Evolutionary conservation across 2,797 vertebrate species (phyloP).

Genomic region (Acrossocheilus fasciatus): DNA sequence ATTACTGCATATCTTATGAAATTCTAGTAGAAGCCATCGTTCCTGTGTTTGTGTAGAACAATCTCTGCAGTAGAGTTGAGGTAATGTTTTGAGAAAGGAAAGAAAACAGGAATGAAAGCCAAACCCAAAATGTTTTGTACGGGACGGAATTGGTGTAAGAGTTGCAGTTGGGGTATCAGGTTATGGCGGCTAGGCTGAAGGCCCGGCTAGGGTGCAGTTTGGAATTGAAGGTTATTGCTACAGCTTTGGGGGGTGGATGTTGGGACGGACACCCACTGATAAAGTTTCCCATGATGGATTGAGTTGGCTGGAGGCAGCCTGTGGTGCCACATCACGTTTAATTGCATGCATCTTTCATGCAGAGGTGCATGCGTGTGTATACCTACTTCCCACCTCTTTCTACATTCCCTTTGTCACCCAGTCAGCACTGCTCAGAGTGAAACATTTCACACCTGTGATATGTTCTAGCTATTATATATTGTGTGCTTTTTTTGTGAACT

Average conservation of each 20-base stretch:
- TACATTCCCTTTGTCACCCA: constrained; percentile 21
- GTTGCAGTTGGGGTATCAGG: constrained; percentile 11
- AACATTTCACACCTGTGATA: constrained; percentile 12
- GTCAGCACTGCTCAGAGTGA: constrained; percentile 16
- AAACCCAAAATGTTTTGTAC: constrained; percentile 22
- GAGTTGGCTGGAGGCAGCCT: constrained; percentile 69
- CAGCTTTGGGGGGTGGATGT: constrained; percentile 24
- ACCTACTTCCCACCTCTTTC: constrained; percentile 51
- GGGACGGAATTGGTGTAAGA: constrained; percentile 5
- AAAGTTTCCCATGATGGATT: constrained; percentile 80
- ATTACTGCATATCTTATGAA: neutral
- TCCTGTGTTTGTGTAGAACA: neutral
- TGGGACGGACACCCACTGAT: constrained; percentile 72
- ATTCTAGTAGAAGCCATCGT: neutral
- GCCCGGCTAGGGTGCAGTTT: neutral
- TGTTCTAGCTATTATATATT: neutral
- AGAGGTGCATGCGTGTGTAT: constrained; percentile 64
- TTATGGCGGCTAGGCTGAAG: constrained; percentile 15
- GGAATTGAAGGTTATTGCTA: constrained; percentile 63
- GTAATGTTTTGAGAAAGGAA: constrained; percentile 26
- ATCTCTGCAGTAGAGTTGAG: neutral
- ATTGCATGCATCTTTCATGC: constrained; percentile 81
- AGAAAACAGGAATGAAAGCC: constrained; percentile 21
- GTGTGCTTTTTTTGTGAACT: neutral
- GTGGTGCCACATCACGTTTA: constrained; percentile 73